Percentiles rank a stretch among this genome's conserved stretches.
Conservation (phyloP, 2,888 invertebrate genomes). For the Ganaspis brasiliensis region DNA sequence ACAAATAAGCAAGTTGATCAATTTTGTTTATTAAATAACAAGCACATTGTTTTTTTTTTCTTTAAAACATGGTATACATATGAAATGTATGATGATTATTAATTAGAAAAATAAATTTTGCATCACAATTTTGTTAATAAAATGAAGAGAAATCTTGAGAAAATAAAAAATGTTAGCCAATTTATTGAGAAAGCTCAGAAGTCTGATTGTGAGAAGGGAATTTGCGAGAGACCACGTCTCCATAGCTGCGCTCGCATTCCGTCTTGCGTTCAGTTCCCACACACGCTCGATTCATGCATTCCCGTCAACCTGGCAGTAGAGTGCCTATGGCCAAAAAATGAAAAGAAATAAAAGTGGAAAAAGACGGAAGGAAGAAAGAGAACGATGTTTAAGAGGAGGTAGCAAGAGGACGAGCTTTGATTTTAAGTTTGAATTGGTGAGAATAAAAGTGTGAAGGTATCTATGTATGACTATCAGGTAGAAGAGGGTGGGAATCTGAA, state of each 20-base stretch:
- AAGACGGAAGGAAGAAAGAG: constrained; percentile 46
- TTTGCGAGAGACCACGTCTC: constrained; percentile 51
- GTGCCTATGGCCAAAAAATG: constrained; percentile 24
- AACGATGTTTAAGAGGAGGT: constrained; percentile 47
- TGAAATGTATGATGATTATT: no score
- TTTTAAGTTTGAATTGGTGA: constrained; percentile 21
- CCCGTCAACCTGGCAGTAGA: constrained; percentile 57
- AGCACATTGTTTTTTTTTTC: no score
- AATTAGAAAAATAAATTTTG: no score
- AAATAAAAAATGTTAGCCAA: background rate
- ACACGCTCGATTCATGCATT: constrained; percentile 69
- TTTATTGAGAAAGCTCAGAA: constrained; percentile 44
- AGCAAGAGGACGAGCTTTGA: constrained; percentile 52
- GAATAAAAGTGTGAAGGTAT: constrained; percentile 6
- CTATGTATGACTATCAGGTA: constrained; percentile 32
- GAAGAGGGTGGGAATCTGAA: constrained; percentile 60
- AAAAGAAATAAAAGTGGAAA: constrained; percentile 51
- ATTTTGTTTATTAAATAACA: no score
- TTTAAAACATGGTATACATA: no score
- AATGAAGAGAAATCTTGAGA: background rate
- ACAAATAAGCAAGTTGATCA: no score
- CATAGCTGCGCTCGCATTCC: constrained; percentile 72
- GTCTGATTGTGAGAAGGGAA: constrained; percentile 43
- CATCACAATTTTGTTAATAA: background rate
- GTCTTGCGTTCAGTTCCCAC: constrained; percentile 71